phyloP scores from a whole-genome alignment of 2,888 invertebrate species.

The Ecliptopera silaceata region DNA sequence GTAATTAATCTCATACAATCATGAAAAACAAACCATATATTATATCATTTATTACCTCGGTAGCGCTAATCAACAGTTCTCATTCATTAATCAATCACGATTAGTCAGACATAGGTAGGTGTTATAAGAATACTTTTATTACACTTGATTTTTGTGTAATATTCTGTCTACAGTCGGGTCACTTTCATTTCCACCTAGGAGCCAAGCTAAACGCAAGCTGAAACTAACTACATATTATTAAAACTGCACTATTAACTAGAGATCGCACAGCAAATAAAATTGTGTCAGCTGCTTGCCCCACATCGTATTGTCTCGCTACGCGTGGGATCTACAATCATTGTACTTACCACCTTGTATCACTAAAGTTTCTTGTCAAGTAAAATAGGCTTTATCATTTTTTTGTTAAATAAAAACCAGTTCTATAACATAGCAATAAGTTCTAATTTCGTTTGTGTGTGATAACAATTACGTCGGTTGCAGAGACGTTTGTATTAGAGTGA shows the following conservation, averaged over 20 bases:
- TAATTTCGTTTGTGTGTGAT: not conserved
- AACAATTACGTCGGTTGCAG: not conserved
- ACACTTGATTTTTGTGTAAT: too few relatives aligned
- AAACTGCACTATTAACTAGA: conserved; percentile 55
- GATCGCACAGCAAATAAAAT: conserved; percentile 74
- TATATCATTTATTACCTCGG: too few relatives aligned
- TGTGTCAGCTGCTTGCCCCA: conserved; percentile 80
- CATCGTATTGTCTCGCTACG: conserved; percentile 67
- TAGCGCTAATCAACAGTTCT: too few relatives aligned
- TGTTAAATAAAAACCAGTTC: conserved; percentile 1
- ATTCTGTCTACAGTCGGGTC: too few relatives aligned
- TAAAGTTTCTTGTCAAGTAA: not conserved
- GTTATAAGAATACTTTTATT: too few relatives aligned
- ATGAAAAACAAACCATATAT: too few relatives aligned
- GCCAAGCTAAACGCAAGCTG: not conserved
- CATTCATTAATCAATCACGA: too few relatives aligned
- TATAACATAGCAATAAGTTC: not conserved
- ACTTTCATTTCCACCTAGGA: not conserved
- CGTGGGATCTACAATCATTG: conserved; percentile 77
- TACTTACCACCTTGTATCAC: conserved; percentile 29
- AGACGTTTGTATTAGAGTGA: not conserved
- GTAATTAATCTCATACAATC: too few relatives aligned
- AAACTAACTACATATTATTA: conserved; percentile 1
- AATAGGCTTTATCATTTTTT: conserved; percentile 2
- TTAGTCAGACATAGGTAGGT: too few relatives aligned